Base-by-base conservation (phyloP, 2,888 invertebrate genomes). In the Pammene fasciana region DNA sequence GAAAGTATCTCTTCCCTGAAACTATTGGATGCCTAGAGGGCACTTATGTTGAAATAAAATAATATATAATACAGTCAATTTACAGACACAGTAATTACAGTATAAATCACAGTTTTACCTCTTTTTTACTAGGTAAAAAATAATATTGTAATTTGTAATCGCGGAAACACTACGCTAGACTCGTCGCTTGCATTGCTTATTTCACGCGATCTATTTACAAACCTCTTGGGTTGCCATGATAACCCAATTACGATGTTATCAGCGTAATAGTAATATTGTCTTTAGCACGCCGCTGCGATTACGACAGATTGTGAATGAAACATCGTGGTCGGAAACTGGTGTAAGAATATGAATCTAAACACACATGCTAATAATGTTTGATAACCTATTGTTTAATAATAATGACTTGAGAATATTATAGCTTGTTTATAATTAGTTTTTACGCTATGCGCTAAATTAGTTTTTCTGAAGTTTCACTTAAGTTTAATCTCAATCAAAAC, bases 161-260 rank as follows among this genome's bases (percentile, higher is more conserved):
- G 9, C n/a, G 14, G 16, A 11, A 14, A 50, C 54, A 36, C 13
- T 9, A 52, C 26, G 9, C 54, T 34, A 54, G 13, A 38, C 36
- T 7, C 9, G 48, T 48, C 34, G 43, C 36, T 52, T 52, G 50
- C 52, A 48, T 62, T 48, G 38, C 43, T 52, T 54, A 36, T 45
- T 54, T 11, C 18, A 26, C 5, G 61, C 11, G 67, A 83, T 85
- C 85, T 86, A 83, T 83, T 84, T 85, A 81, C 81, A 71, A 68
- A 75, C 73, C 79, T 84, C 85, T 86, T 86, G 85, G 81, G 82
- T 81, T 82, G 75, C 70, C 74, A 71, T 81, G 90, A 90, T 90
- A 90, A 89, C 90, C 90, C 79, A 88, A 86, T 88, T 88, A 80
- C 71, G 67, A 61, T 60, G 79, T 88, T 89, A 89, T 90, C 88